phyloP scores from a whole-genome alignment of 2,797 vertebrate species.

The Rhabdomys pumilio region DNA sequence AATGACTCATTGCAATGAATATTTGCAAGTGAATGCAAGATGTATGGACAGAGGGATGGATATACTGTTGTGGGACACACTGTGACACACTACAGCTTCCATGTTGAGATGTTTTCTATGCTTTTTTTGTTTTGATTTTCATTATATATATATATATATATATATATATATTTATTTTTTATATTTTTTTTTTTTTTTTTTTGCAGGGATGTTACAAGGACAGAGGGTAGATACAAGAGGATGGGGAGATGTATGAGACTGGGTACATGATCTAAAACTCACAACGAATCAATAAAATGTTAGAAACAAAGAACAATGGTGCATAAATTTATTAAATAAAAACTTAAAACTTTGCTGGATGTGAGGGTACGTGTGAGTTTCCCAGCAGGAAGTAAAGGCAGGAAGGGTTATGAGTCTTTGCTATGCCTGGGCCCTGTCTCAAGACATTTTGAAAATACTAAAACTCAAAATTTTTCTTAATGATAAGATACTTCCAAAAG shows the following conservation, averaged over 20 bases:
- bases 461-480: background rate
- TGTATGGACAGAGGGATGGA: background rate
- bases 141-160: no score
- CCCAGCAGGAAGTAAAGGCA: background rate
- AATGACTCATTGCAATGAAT: background rate
- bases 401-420: background rate
- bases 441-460: background rate
- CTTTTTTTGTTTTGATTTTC: background rate
- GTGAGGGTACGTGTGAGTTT: no score
- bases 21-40: background rate
- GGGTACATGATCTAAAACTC: background rate
- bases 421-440: background rate
- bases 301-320: background rate
- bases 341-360: background rate
- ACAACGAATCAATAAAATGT: background rate
- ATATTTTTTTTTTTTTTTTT: background rate
- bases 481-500: background rate
- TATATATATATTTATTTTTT: no score
- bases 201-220: background rate
- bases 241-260: background rate
- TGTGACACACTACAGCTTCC: no score
- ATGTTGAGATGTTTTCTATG: background rate
- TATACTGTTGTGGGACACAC: background rate
- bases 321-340: conserved; percentile 20
- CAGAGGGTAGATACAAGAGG: background rate